Conservation (phyloP, 2,797 vertebrate species). For the Crocodylus rhombifer region DNA sequence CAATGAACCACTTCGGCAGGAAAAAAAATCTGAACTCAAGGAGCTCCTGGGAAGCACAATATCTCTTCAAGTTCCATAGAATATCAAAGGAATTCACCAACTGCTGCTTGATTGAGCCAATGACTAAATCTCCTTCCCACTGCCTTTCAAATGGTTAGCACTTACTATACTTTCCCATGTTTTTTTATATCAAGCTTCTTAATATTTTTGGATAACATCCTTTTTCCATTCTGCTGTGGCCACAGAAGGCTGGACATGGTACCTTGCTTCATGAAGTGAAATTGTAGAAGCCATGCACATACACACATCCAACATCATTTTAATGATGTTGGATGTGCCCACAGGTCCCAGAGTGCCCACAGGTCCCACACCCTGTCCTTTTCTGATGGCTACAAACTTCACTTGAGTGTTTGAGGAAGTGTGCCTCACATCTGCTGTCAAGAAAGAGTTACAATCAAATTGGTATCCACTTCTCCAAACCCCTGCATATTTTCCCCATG, state of each 20-base stretch:
- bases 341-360: not conserved
- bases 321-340: not conserved
- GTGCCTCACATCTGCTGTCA: not conserved
- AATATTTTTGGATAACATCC: not conserved
- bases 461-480: not conserved
- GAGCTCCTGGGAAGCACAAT: rapidly evolving
- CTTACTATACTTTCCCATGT: not conserved
- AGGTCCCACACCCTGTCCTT: not conserved
- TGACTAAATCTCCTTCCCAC: not conserved
- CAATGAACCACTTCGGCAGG: not conserved
- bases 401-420: not conserved
- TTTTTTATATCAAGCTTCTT: not conserved
- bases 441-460: not conserved
- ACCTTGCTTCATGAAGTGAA: not conserved
- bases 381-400: not conserved
- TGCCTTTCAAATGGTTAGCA: not conserved
- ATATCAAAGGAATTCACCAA: not conserved
- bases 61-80: not conserved
- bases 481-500: not conserved
- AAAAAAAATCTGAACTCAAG: not conserved
- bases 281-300: not conserved
- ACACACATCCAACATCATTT: too few species aligned
- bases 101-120: not conserved
- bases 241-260: not conserved
- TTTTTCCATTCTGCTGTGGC: not conserved